Base-by-base conservation (phyloP, 2,113 vertebrate species). In the Callocephalon fimbriatum region DNA sequence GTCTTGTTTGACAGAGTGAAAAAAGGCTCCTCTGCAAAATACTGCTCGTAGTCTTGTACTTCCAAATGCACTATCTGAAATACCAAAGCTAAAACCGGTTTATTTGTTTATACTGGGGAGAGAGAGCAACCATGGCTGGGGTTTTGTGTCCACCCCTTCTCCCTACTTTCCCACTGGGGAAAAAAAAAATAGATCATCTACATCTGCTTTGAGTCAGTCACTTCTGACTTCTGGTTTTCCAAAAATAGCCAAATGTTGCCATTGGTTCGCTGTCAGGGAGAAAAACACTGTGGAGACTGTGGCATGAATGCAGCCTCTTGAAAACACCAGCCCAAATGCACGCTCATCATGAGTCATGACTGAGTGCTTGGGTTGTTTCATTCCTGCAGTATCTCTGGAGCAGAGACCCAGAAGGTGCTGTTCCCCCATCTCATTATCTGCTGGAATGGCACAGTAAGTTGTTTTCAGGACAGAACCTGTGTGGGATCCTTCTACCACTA, bases 171-270 rank as follows among this genome's bases (percentile, higher is more conserved):
- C 71, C 76, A 83, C 25, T 76, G 37, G 19, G 45, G 25, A 83
- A 90, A 92, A 58, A 88, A 93, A 91, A 95, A 90, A 40, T 61
- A 93, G 78, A 95, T 62, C 22, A 62, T 77, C 67, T 86, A 54
- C 63, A 95, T 93, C 80, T 90, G 93, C 86, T 94, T 93, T 93
- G 88, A 95, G 59, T 94, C 90, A 96, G 88, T 84, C 75, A 70
- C 54, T 96, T 96, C 73, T 93, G 66, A 78, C 90, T 94, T 93
- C 54, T 90, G 92, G 32, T 94, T 95, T 96, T 96, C 96, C 88
- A 95, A 96, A 90, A 96, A 94, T 90, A 96, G 93, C 74, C 85
- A 80, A 70, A 93, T 74, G 63, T 75, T 95, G 78, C 92, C 79
- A 93, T 93, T 97, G 96, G 92, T 73, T 94, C 9, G 5, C 58